These are phyloP conservation scores for Hydrozoanthus tunicans DNA, from an alignment of 64 coral and sea anemone species.

Conservation along the genomic window DNA sequence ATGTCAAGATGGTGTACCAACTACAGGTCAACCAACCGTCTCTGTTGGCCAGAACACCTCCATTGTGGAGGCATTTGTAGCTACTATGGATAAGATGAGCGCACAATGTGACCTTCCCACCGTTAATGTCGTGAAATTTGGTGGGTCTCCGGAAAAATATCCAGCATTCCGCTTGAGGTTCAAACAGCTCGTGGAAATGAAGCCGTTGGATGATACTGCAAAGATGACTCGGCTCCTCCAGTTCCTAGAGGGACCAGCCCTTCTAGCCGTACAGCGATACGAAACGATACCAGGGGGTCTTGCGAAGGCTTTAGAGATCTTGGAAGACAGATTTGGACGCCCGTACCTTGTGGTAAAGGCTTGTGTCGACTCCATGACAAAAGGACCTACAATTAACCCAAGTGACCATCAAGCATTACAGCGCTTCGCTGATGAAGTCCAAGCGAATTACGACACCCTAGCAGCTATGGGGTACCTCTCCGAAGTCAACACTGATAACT, in stretches of 20 bases:
- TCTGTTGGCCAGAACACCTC: no score
- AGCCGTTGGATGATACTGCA: background rate
- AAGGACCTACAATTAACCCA: constrained; percentile 36
- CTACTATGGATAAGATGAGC: constrained; percentile 48
- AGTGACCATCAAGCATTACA: constrained; percentile 56
- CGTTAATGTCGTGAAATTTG: constrained; percentile 60
- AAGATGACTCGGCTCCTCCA: constrained; percentile 32
- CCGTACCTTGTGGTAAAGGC: constrained; percentile 65
- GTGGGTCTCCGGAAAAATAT: constrained; percentile 65
- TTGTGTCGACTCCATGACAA: constrained; percentile 62
- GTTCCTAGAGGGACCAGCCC: constrained; percentile 16
- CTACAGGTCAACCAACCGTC: no score
- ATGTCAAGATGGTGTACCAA: no score
- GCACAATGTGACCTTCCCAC: constrained; percentile 54
- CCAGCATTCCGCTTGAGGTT: constrained; percentile 45
- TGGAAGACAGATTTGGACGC: constrained; percentile 62
- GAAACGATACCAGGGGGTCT: constrained; percentile 58
- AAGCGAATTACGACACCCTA: constrained; percentile 60
- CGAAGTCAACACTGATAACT: constrained; percentile 65
- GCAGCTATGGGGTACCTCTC: constrained; percentile 43
- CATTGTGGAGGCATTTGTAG: background rate
- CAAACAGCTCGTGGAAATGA: constrained; percentile 10
- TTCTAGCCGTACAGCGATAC: constrained; percentile 22
- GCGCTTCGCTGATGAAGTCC: constrained; percentile 53
- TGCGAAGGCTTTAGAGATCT: constrained; percentile 33